Conservation (phyloP, 1,140 invertebrate genomes). For the Psix sp. region DNA sequence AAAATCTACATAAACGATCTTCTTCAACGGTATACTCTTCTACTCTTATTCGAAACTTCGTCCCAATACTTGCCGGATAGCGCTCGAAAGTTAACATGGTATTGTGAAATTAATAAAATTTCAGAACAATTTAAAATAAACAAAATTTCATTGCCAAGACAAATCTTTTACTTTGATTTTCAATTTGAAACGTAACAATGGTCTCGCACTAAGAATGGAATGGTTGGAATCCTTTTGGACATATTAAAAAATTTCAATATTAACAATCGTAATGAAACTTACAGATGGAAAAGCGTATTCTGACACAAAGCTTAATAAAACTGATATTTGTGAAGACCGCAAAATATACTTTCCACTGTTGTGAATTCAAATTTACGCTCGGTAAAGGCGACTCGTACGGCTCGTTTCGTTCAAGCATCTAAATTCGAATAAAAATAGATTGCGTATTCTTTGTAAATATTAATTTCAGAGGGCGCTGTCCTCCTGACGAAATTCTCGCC, state of each 20-base stretch:
- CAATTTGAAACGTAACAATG: no score
- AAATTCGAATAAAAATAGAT: constrained; percentile 50
- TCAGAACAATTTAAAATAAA: no score
- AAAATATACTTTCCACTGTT: constrained; percentile 31
- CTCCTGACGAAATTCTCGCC: constrained; percentile 20
- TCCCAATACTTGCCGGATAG: no score
- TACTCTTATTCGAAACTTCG: no score
- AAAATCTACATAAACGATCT: constrained; percentile 33
- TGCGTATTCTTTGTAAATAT: constrained; percentile 51
- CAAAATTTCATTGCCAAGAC: no score
- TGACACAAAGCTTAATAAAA: constrained; percentile 31
- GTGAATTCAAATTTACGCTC: constrained; percentile 33
- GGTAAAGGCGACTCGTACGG: not conserved
- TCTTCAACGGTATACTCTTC: constrained; percentile 4
- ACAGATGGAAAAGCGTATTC: constrained; percentile 15
- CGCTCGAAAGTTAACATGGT: no score
- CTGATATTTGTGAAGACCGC: constrained; percentile 27
- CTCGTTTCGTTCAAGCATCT: constrained; percentile 10
- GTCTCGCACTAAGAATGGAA: no score
- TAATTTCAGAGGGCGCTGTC: constrained; percentile 26
- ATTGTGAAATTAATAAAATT: no score
- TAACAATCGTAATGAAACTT: constrained; percentile 30
- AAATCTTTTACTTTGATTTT: no score
- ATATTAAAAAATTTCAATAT: constrained; percentile 31
- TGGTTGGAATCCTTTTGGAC: no score